These are phyloP conservation scores for Erythrocercus mccallii DNA, from an alignment of 2,113 vertebrate species.

Conservation along the genomic window DNA sequence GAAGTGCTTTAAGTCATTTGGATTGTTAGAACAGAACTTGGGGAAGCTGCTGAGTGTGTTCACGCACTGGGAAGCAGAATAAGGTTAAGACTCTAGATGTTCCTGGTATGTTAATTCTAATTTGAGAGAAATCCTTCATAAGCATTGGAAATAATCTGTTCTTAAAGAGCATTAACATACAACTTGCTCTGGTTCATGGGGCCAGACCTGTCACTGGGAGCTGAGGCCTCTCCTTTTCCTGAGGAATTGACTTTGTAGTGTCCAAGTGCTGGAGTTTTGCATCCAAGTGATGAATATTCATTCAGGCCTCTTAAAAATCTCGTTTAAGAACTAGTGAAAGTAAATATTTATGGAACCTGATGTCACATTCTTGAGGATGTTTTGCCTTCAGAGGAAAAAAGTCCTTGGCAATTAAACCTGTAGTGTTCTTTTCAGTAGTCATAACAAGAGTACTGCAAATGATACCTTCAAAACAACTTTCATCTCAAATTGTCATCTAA, in stretches of 20 bases:
- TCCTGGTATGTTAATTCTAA: not conserved
- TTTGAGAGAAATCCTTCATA: not conserved
- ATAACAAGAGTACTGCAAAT: not conserved
- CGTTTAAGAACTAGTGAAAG: not conserved
- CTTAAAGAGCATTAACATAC: not conserved
- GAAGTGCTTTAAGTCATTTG: not conserved
- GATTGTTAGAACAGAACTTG: not conserved
- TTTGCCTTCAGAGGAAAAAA: not conserved
- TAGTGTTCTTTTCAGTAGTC: not conserved
- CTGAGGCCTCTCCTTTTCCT: not conserved
- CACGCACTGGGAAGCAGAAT: not conserved
- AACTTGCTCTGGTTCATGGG: not conserved
- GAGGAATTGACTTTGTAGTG: not conserved
- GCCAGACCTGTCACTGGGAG: not conserved
- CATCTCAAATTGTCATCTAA: not conserved
- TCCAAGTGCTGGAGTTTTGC: not conserved
- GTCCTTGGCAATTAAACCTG: not conserved
- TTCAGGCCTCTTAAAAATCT: not conserved
- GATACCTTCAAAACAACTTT: slow-evolving; percentile 7
- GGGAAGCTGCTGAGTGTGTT: not conserved
- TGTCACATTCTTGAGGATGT: not conserved
- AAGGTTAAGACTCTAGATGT: not conserved
- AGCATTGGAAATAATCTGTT: not conserved
- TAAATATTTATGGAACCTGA: not conserved
- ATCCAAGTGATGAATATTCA: not conserved